phyloP scores from a whole-genome alignment of 2,113 vertebrate genomes.

The Entosphenus tridentatus region DNA sequence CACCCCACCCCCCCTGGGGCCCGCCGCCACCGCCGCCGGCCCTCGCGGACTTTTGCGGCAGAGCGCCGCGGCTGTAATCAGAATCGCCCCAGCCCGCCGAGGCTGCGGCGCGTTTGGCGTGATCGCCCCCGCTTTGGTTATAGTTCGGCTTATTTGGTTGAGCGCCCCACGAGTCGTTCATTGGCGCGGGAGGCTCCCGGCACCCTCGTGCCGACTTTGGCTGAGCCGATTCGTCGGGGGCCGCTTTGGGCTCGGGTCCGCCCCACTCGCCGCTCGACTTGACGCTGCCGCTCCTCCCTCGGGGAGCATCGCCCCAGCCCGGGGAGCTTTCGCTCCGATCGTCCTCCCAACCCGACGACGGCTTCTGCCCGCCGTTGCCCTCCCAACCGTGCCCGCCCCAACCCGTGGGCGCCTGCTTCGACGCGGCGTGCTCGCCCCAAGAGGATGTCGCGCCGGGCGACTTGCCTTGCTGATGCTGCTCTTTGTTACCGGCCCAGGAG shows the following conservation, averaged over 20 bases:
- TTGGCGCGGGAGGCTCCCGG: conserved; percentile 28
- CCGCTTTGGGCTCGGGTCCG: no score
- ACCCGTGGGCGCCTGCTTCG: no score
- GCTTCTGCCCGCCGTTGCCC: not conserved
- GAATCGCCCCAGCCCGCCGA: not conserved
- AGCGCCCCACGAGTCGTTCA: no score
- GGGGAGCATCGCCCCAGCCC: no score
- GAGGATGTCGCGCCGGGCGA: no score
- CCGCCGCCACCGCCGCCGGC: not conserved
- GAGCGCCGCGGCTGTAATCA: not conserved
- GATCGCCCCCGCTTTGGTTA: conserved; percentile 46
- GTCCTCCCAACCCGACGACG: not conserved
- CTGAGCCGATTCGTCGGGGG: conserved; percentile 31
- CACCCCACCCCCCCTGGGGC: not conserved
- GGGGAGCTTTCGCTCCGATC: no score
- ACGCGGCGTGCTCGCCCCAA: no score
- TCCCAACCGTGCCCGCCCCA: not conserved
- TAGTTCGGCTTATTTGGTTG: conserved; percentile 21
- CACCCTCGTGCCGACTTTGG: conserved; percentile 44
- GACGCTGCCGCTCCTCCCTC: no score
- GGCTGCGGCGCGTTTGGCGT: conserved; percentile 21
- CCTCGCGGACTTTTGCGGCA: conserved; percentile 2
- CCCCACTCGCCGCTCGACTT: no score
- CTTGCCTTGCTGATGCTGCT: no score
- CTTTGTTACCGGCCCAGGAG: no score